Evolutionary conservation across 2,888 invertebrate genomes (phyloP), one percentile per base, ranked within the genome.

Genomic region (Chalcosyrphus nemorum): DNA sequence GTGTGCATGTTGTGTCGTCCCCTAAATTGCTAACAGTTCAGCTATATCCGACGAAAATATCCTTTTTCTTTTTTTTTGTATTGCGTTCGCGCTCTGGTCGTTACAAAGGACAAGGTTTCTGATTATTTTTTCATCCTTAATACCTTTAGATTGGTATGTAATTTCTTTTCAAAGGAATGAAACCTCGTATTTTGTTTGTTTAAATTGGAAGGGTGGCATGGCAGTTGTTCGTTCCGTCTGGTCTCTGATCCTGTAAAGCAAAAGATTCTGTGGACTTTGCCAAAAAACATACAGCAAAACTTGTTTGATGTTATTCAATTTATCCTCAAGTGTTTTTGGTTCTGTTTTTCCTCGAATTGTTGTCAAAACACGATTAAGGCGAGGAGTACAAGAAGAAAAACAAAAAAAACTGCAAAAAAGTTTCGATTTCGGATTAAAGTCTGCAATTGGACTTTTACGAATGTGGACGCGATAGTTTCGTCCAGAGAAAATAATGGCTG

Each of bases 121-220:
- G 72, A 78, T 78, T 82, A 74, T 72, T 82, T 77, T 66, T 66
- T 47, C 68, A 68, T 74, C 72, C 82, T 68, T 84, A 84, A 84
- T 84, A 65, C 84, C 70, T 70, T 75, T 35, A 38, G 84, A 80
- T 84, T 80, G 80, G 57, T 70, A 80, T 84, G 80, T 84, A 84
- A 84, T 84, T 84, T 63, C 74, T 72, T 74, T 74, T 84, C 59
- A 70, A 84, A 80, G 54, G 80, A 45, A 84, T 71, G n/a, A n/a
- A 78, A 70, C 80, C 65, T 70, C 57, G 52, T 65, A 74, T 35
- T 32, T 52, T 75, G 65, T 57, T 65, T 65, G 54, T 35, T 47
- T 11, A 61, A 72, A 66, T 54, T 66, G 59, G 38, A 66, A 72
- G 66, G 71, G 76, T 77, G 54, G 66, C 11, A 13, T 35, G n/a